Evolutionary conservation across 2,888 invertebrate genomes (phyloP), one percentile per base, ranked within the genome.

Genomic region (Pegoplata infirma): DNA sequence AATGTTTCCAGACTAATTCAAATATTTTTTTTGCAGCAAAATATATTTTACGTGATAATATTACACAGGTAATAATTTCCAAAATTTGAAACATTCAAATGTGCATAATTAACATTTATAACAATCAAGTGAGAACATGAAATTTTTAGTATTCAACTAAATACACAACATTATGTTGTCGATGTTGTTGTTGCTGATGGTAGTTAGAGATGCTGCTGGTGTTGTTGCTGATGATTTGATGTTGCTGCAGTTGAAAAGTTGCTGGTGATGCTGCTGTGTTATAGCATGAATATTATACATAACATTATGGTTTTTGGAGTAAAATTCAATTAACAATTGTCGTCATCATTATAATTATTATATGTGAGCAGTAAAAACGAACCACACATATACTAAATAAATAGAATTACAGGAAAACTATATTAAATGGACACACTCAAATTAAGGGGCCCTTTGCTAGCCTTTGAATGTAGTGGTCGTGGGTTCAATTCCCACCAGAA

Each of bases 301-400:
- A 74, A 84, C 82, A 83, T 77, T 40, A 73, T 78, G 73, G 58
- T 63, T 78, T 51, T 67, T 47, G 53, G 8, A 28, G 82, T 81
- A 80, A 84, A 86, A 86, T 86, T 87, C 84, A 86, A 86, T 86
- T 86, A 86, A 83, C 85, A 86, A 84, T 85, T 86, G 85, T 85
- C 77, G 78, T 81, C 75, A 76, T 69, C 8, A 47, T 74, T 67
- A 67, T 46, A 49, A 25, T 36, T 51, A 21, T 19, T 32, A 32
- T 32, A 32, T 32, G 12, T 32, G 32, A 32, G 12, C 32, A 32
- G 8, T 10, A 10, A 32, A n/a, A 32, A 32, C 12, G 32, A 32
- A 32, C 32, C 8, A 32, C 32, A 32, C 32, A 32, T n/a, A n/a
- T 32, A 32, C 32, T 32, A 32, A 32, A 32, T 32, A 32, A 12